A percentile compares a stretch with the other conserved stretches of the same genome.
phyloP scores from a whole-genome alignment of 2,113 vertebrate genomes.

The Coryphaenoides rupestris region DNA sequence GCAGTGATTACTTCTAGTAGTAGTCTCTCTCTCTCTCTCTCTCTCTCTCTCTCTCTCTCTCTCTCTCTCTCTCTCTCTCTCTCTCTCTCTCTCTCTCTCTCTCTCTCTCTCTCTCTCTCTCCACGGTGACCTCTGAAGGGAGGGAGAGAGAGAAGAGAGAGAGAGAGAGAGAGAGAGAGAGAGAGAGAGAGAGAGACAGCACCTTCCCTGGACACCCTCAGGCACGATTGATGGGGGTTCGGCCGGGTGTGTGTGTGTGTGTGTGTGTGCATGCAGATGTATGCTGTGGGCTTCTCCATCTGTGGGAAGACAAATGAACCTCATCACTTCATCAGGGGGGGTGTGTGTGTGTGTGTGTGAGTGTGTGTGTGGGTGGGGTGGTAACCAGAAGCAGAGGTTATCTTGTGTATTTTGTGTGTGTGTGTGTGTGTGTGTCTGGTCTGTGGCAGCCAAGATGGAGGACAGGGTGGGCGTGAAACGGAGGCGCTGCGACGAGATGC shows the following conservation, averaged over 20 bases:
- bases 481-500: conserved; percentile 14
- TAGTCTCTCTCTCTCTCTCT: background rate
- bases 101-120: conserved; percentile 3
- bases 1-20: too few relatives aligned
- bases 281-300: background rate
- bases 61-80: background rate
- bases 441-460: background rate
- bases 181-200: too few relatives aligned
- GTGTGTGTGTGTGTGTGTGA: too few relatives aligned
- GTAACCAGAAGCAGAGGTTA: too few relatives aligned
- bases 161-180: too few relatives aligned
- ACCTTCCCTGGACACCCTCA: conserved; percentile 7
- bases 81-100: too few relatives aligned
- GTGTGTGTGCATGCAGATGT: background rate
- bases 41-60: background rate
- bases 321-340: too few relatives aligned
- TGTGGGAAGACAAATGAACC: too few relatives aligned
- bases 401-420: background rate
- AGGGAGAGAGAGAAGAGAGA: too few relatives aligned
- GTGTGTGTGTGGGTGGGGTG: background rate
- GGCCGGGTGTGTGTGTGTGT: conserved; percentile 18
- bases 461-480: background rate
- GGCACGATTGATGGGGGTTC: conserved; percentile 3
- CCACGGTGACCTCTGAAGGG: background rate
- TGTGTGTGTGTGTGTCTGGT: conserved; percentile 14